Percentiles rank a stretch among this genome's conserved stretches.
Conservation (phyloP, 2,797 vertebrate species). For the Coccyzus lansbergi region DNA sequence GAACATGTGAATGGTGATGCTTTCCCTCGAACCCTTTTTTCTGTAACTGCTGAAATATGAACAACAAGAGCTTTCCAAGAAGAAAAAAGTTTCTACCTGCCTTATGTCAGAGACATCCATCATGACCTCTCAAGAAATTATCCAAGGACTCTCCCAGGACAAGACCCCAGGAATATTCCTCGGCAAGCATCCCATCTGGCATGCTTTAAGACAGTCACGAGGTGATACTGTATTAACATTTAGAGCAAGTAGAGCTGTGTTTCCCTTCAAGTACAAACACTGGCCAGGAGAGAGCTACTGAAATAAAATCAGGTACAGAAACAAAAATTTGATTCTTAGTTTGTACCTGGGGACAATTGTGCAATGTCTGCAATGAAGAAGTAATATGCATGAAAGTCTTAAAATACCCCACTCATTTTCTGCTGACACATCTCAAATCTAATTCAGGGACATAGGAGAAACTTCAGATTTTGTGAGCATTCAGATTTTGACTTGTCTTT, state of each 20-base stretch:
- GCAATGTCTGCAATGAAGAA: not conserved
- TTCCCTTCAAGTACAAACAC: not conserved
- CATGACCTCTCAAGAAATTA: not conserved
- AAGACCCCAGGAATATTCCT: not conserved
- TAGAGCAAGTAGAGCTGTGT: not conserved
- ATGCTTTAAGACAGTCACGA: not conserved
- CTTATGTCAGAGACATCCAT: not conserved
- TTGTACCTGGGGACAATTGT: not conserved
- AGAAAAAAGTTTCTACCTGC: not conserved
- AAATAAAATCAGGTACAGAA: not conserved
- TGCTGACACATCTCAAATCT: not conserved
- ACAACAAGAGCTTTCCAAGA: not conserved
- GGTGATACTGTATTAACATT: not conserved
- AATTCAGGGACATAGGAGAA: not conserved
- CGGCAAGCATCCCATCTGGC: not conserved
- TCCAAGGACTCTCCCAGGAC: not conserved
- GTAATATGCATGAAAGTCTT: not conserved
- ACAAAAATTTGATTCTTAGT: not conserved
- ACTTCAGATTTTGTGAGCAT: not conserved
- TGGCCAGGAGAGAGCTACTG: not conserved
- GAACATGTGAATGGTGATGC: not conserved
- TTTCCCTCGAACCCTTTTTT: not conserved
- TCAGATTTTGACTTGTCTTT: not conserved
- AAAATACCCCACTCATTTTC: not conserved
- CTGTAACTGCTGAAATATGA: conserved; percentile 1